Conservation (phyloP, 2,113 vertebrate species). For the Tenebrosternarchus preto region DNA sequence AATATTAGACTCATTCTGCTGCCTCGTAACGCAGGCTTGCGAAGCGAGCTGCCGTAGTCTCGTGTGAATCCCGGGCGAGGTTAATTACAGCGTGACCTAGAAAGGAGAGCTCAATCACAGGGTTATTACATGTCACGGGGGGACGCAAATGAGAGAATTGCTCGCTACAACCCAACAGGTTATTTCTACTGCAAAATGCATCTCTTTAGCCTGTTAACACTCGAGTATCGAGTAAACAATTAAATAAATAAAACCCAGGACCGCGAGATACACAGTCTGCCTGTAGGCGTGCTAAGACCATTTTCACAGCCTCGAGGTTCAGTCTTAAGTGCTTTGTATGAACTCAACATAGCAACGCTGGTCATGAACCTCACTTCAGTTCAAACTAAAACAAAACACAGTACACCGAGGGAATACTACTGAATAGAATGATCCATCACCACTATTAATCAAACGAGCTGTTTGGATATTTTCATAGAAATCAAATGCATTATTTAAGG, state of each 20-base stretch:
- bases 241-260: not conserved
- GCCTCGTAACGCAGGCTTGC: not conserved
- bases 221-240: not conserved
- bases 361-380: not conserved
- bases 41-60: not conserved
- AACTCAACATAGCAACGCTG: conserved; percentile 4
- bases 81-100: conserved; percentile 9
- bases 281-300: not conserved
- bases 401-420: not conserved
- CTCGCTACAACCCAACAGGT: not conserved
- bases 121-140: conserved; percentile 18
- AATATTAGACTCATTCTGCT: conserved; percentile 22
- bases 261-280: not conserved
- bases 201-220: not conserved
- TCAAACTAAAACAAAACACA: not conserved
- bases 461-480: not conserved
- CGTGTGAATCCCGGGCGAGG: not conserved
- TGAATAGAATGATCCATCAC: not conserved
- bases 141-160: not conserved
- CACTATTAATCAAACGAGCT: not conserved
- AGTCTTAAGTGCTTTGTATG: conserved; percentile 16
- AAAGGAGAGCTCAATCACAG: not conserved
- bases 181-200: not conserved
- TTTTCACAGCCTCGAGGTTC: conserved; percentile 22
- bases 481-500: conserved; percentile 2